Evolutionary conservation across 2,888 invertebrate genomes (phyloP), one percentile per base, ranked within the genome.

Genomic region (Gari tellinella): DNA sequence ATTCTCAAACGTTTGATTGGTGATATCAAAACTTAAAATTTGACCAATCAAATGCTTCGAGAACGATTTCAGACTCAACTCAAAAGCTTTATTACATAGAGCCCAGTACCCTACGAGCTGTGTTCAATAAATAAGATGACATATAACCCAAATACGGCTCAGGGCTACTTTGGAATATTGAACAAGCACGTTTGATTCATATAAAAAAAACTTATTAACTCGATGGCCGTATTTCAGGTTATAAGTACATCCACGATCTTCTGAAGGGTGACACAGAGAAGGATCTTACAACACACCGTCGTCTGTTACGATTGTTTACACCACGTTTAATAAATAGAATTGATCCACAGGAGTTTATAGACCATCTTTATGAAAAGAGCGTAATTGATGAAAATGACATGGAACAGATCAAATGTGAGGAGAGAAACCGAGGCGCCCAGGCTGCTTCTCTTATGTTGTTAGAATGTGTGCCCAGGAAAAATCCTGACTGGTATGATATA

Each of bases 371-470:
- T 14, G 63, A 40, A 21, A 51, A 58, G n/a, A 46, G 43, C 8
- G 57, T 63, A 1, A 63, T 69, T 2, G 37, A 46, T 31, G 69
- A 69, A 15, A 1, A 41, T 12, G 69, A 69, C 38, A 69, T 38
- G 48, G 57, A 69, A 25, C 63, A 56, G 41, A 55, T 69, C 4
- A 37, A 51, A 38, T 56, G 63, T 40, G 69, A 63, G 41, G 41
- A 63, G 49, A 40, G 41, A 15, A 57, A 61, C 38, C n/a, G 58
- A 17, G 69, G 69, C 5, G 46, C 46, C 2, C 57, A 26, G 1
- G 69, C 69, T 14, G 69, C 69, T 3, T 63, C 69, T 21, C 46
- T 63, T n/a, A 51, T 69, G 57, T 45, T 69, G 10, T 43, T 69
- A 14, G 63, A 69, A 15, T 51, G 62, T 25, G 37, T 69, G 2